phyloP scores from a whole-genome alignment of 2,797 vertebrate species.

The Aplochiton taeniatus region DNA sequence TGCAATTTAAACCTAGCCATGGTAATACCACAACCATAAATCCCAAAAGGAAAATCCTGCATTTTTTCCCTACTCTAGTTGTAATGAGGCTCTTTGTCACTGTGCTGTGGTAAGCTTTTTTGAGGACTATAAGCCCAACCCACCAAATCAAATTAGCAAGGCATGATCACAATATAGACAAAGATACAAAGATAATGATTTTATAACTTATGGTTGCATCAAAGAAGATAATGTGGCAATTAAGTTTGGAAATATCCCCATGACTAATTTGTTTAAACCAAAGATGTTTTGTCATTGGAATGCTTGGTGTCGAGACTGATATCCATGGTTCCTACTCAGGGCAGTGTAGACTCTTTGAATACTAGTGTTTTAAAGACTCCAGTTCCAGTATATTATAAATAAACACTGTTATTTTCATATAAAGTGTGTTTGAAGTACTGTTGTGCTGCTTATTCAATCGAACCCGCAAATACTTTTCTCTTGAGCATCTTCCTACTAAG shows the following conservation, averaged over 20 bases:
- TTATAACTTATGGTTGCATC: slow-evolving; percentile 31
- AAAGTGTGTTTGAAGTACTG: no score
- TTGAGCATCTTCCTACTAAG: no score
- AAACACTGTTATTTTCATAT: no score
- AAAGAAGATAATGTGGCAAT: slow-evolving; percentile 32
- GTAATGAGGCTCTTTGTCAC: slow-evolving; percentile 51
- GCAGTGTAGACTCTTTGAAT: slow-evolving; percentile 4
- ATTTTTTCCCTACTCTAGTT: slow-evolving; percentile 8
- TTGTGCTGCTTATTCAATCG: no score
- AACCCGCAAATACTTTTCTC: no score
- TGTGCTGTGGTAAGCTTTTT: slow-evolving; percentile 57
- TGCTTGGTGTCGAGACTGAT: neutral
- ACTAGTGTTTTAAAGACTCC: neutral
- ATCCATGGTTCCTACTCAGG: no score
- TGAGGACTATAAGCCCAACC: slow-evolving; percentile 28
- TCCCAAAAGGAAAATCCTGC: slow-evolving; percentile 7
- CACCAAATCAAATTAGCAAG: slow-evolving; percentile 48
- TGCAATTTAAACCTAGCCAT: slow-evolving; percentile 1
- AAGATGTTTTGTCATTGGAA: slow-evolving; percentile 24
- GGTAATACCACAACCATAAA: slow-evolving; percentile 4
- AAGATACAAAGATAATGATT: slow-evolving; percentile 53
- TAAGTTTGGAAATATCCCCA: slow-evolving; percentile 38
- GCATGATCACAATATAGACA: slow-evolving; percentile 46
- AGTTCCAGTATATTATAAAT: no score
- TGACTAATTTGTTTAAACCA: slow-evolving; percentile 46